A percentile compares a stretch with the other conserved stretches of the same genome.
Evolutionary conservation across 53 echinoderm and acorn worm genomes (phyloP).

Genomic region (Patiria pectinifera): DNA sequence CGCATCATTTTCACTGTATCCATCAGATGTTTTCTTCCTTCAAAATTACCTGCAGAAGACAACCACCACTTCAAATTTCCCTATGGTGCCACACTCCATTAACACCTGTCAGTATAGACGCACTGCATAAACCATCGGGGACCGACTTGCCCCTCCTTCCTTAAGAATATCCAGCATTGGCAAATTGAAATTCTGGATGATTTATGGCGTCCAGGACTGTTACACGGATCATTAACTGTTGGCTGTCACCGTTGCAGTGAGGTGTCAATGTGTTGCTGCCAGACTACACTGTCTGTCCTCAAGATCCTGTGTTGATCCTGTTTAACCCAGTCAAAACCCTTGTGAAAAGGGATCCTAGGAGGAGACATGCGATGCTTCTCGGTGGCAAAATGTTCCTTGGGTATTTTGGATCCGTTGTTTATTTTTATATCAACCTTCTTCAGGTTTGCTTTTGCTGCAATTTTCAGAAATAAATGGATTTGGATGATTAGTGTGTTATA

Average conservation of each 20-base stretch:
- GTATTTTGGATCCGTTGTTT: too few species aligned
- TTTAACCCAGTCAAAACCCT: too few species aligned
- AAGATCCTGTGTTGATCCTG: too few species aligned
- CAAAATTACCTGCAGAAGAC: neutral
- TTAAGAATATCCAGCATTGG: neutral
- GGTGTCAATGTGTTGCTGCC: slow-evolving; percentile 29
- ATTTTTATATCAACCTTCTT: too few species aligned
- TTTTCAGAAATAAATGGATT: too few species aligned
- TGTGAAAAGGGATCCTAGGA: too few species aligned
- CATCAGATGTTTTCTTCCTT: neutral
- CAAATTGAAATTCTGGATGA: slow-evolving; percentile 58
- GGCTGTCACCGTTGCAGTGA: slow-evolving; percentile 23
- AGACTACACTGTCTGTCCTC: neutral
- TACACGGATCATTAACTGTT: slow-evolving; percentile 52
- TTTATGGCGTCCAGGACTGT: slow-evolving; percentile 32
- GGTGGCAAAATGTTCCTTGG: too few species aligned
- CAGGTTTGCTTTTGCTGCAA: too few species aligned
- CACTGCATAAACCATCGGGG: neutral
- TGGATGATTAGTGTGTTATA: too few species aligned
- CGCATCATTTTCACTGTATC: too few species aligned
- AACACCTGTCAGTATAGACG: neutral
- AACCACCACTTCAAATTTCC: neutral
- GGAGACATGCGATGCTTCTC: too few species aligned
- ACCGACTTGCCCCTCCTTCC: neutral
- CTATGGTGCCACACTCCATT: slow-evolving; percentile 31